Percentiles rank a stretch among this genome's conserved stretches.
Evolutionary conservation across 2,888 invertebrate genomes (phyloP).

Genomic region (Oscheius myriophilus): DNA sequence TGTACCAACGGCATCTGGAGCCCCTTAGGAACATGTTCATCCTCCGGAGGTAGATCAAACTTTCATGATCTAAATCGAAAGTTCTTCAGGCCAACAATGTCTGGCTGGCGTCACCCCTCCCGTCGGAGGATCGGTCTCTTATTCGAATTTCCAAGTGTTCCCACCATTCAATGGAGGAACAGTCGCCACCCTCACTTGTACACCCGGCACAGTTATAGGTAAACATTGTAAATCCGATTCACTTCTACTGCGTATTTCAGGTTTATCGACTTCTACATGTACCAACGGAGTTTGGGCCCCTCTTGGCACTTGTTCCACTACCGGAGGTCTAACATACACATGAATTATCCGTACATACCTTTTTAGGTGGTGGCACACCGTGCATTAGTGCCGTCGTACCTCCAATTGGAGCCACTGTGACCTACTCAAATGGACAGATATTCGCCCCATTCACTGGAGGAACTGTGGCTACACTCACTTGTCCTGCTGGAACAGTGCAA

Average conservation of each 20-base stretch:
- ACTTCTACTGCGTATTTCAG: slow-evolving; percentile 16
- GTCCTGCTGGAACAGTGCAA: slow-evolving; percentile 2
- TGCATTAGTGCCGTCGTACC: neutral
- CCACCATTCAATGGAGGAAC: slow-evolving; percentile 13
- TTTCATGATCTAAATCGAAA: neutral
- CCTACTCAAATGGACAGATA: slow-evolving; percentile 1
- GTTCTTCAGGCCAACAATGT: neutral
- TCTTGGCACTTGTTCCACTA: slow-evolving; percentile 38
- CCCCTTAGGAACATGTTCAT: slow-evolving; percentile 33
- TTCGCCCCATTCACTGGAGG: neutral
- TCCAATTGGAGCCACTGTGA: slow-evolving; percentile 16
- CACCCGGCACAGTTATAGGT: neutral
- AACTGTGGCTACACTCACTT: slow-evolving; percentile 4
- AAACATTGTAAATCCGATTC: neutral
- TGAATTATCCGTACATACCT: neutral
- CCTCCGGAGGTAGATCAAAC: neutral
- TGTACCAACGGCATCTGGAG: slow-evolving; percentile 34
- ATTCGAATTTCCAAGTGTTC: slow-evolving; percentile 11
- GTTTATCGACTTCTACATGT: slow-evolving; percentile 37
- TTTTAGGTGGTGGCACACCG: neutral
- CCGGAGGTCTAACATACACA: slow-evolving; percentile 17
- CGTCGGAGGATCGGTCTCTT: slow-evolving; percentile 12
- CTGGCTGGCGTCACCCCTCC: neutral
- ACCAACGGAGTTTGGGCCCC: slow-evolving; percentile 38
- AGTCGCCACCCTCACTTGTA: slow-evolving; percentile 14